Evolutionary conservation across 2,113 vertebrate genomes (phyloP).

Genomic region (Microtus ochrogaster): DNA sequence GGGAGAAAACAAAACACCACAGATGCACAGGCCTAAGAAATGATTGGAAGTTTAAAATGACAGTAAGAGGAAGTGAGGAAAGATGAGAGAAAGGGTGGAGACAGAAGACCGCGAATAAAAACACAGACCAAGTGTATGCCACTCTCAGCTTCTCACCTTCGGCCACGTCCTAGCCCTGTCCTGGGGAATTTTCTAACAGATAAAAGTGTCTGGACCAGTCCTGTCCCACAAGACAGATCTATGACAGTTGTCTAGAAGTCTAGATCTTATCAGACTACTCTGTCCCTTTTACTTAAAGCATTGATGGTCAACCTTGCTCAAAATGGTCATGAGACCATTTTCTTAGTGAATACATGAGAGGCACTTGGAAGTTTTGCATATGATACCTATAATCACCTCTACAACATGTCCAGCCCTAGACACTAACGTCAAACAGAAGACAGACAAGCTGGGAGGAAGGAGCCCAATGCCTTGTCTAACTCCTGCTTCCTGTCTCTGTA

Average conservation of each 20-base stretch:
- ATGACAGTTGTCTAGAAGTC: not conserved
- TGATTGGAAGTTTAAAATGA: not conserved
- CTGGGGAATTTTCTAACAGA: not conserved
- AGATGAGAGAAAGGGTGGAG: not conserved
- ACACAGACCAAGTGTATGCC: not conserved
- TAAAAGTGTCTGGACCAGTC: not conserved
- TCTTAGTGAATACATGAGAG: not conserved
- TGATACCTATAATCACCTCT: not conserved
- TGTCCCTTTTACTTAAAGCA: slow-evolving; percentile 37
- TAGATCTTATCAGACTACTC: not conserved
- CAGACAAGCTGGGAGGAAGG: not conserved
- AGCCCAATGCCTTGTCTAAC: not conserved
- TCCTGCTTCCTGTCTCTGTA: not conserved
- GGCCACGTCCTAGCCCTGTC: not conserved
- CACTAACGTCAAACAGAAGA: not conserved
- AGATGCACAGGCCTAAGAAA: not conserved
- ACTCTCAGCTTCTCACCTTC: not conserved
- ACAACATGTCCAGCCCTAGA: rapidly evolving
- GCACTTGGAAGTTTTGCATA: not conserved
- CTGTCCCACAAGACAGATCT: not conserved
- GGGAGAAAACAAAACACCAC: not conserved
- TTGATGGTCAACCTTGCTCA: not conserved
- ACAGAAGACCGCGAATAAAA: not conserved
- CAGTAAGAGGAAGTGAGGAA: not conserved
- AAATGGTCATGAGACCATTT: not conserved